Conservation (phyloP, 2,888 invertebrate species). For the Taenaris catops region DNA sequence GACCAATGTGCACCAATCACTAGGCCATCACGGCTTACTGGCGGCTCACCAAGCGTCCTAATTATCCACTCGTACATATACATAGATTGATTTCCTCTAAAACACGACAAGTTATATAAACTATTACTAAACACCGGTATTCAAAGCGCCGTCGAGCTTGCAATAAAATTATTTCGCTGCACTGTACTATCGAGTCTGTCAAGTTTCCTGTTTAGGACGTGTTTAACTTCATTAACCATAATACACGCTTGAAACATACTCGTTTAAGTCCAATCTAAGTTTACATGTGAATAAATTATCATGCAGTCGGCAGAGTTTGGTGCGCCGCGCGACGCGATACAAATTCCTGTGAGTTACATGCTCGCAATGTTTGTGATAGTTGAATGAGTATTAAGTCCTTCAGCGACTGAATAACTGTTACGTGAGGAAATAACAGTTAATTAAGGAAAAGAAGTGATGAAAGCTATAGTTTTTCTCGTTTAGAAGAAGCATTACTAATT, state of each 20-base stretch:
- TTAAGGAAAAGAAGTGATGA: neutral
- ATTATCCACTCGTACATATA: too few species aligned
- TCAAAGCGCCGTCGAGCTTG: slow-evolving; percentile 11
- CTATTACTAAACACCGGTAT: slow-evolving; percentile 5
- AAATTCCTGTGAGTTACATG: slow-evolving; percentile 28
- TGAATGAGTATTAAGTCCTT: slow-evolving; percentile 7
- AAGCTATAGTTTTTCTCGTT: too few species aligned
- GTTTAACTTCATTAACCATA: slow-evolving; percentile 77
- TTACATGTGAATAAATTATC: slow-evolving; percentile 77
- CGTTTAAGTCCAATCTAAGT: slow-evolving; percentile 80
- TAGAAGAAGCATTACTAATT: too few species aligned
- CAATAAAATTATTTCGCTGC: slow-evolving; percentile 20
- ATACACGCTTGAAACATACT: slow-evolving; percentile 70
- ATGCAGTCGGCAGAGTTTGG: slow-evolving; percentile 53
- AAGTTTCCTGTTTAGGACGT: slow-evolving; percentile 49
- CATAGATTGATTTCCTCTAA: too few species aligned
- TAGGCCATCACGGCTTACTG: too few species aligned
- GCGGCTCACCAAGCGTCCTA: too few species aligned
- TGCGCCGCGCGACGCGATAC: slow-evolving; percentile 31
- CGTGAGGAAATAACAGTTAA: too few species aligned
- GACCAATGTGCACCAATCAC: too few species aligned
- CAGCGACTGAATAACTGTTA: neutral
- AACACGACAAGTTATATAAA: neutral
- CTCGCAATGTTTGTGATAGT: slow-evolving; percentile 3
- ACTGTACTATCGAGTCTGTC: slow-evolving; percentile 23